Conservation (phyloP, 2,113 vertebrate species). For the Psittacula cyanocephala region DNA sequence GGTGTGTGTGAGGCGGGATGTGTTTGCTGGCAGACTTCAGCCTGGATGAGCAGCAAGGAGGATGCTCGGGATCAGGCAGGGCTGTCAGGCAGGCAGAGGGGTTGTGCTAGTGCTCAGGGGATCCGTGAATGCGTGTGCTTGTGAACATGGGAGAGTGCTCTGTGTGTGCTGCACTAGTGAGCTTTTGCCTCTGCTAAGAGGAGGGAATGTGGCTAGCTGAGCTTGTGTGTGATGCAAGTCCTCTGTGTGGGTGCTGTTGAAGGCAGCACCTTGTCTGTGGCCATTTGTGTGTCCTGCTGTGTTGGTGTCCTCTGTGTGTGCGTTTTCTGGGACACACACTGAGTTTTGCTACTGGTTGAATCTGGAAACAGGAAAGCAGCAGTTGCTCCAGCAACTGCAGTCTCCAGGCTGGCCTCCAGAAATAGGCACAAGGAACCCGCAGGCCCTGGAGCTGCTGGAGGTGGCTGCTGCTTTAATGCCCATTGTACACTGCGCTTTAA, state of each 20-base stretch:
- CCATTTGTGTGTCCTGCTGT: accelerated
- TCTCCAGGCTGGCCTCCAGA: background rate
- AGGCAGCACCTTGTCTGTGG: background rate
- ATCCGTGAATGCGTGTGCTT: accelerated
- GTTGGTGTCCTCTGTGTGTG: background rate
- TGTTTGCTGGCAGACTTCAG: background rate
- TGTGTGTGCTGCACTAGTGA: background rate
- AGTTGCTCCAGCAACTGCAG: background rate
- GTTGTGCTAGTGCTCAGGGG: accelerated
- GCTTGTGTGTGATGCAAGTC: background rate
- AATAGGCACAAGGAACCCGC: background rate
- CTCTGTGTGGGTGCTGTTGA: background rate
- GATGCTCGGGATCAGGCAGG: no score
- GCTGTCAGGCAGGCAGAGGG: background rate
- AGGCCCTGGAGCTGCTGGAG: background rate
- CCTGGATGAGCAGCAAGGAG: background rate
- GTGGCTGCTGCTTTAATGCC: background rate
- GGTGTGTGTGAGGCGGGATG: no score
- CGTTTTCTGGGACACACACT: background rate
- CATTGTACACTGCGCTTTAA: background rate
- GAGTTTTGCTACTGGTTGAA: background rate
- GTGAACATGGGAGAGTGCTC: background rate
- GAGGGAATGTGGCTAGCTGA: background rate
- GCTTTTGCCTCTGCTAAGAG: background rate
- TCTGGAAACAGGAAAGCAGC: background rate